phyloP scores from a whole-genome alignment of 2,888 invertebrate genomes.

The Acanthococcus lagerstroemiae region DNA sequence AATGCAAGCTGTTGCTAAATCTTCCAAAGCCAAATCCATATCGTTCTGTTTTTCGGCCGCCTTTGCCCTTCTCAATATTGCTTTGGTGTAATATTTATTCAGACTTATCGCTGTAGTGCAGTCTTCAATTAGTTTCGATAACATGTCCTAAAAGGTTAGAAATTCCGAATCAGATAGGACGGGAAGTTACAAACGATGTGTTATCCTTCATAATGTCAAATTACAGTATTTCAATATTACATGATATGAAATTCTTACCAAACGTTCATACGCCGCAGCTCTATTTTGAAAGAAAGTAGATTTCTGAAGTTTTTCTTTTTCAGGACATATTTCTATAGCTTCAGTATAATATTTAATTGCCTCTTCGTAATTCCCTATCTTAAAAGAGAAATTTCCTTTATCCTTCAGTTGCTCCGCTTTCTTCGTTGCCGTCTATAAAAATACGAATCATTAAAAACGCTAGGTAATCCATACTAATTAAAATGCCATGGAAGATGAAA shows the following conservation, averaged over 20 bases:
- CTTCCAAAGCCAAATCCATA: constrained; percentile 59
- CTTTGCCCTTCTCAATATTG: constrained; percentile 67
- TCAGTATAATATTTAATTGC: constrained; percentile 82
- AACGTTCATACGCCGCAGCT: constrained; percentile 87
- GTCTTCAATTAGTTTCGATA: constrained; percentile 73
- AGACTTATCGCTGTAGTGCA: constrained; percentile 74
- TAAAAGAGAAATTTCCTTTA: constrained; percentile 79
- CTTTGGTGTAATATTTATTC: constrained; percentile 80
- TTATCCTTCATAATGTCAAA: too few relatives aligned
- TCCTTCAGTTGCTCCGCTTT: constrained; percentile 70
- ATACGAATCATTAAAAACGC: not conserved
- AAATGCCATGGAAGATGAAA: too few relatives aligned
- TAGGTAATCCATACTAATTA: not conserved
- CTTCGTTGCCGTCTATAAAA: constrained; percentile 52
- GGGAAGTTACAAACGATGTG: not conserved
- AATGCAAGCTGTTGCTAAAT: constrained; percentile 85
- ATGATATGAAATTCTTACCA: constrained; percentile 44
- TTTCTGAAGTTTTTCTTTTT: constrained; percentile 59
- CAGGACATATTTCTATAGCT: constrained; percentile 83
- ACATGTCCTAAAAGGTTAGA: constrained; percentile 50
- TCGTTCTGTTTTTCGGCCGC: constrained; percentile 44
- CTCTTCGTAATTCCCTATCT: constrained; percentile 76
- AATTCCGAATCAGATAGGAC: not conserved
- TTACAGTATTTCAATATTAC: too few relatives aligned
- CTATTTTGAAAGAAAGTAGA: constrained; percentile 92